Evolutionary conservation across 1,140 invertebrate species (phyloP), one percentile per base, ranked within the genome.

Genomic region (Chlorops oryzae): DNA sequence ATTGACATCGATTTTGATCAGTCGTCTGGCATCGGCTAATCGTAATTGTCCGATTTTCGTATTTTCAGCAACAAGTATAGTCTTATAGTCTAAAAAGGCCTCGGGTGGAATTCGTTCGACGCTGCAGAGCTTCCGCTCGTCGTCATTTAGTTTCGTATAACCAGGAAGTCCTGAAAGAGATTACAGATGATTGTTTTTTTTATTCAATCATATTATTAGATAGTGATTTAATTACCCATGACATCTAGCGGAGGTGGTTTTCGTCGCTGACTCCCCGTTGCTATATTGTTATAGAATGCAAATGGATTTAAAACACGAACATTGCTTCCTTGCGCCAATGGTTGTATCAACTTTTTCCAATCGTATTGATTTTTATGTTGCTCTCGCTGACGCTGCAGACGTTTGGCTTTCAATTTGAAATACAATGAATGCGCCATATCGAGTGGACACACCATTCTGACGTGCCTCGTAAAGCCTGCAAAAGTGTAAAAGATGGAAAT

Each of bases 1-100:
- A 73, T 95, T 95, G 1, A 95, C 92, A 78, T 94, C 91, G 52
- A 94, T 94, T 73, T 92, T 94, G 10, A 94, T 80, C 6, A 93
- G 74, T 24, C 78, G 77, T 38, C 92, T 76, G 0, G 92, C 92
- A 65, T 90, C 86, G 17, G 87, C 80, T 20, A 95, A 74, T 51
- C 81, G 79, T 7, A 95, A 70, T 55, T 74, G 77, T 2, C 84
- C 86, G 43, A 79, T 75, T 59, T 86, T 88, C 47, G 82, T 78
- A 70, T 87, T 88, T 63, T 93, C 90, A 2, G 75, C 65, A 20
- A 90, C 80, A 6, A 95, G 68, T 35, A 85, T 72, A 6, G 80
- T 76, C 55, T 88, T 87, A 58, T 90, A 85, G 44, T 89, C 83
- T 28, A 91, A 71, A 69, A 86, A 95, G 7, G 82, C 82, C 49